A percentile compares a stretch with the other conserved stretches of the same genome.
Conservation (phyloP, 2,113 vertebrate species). For the Antechinus stuartii region DNA sequence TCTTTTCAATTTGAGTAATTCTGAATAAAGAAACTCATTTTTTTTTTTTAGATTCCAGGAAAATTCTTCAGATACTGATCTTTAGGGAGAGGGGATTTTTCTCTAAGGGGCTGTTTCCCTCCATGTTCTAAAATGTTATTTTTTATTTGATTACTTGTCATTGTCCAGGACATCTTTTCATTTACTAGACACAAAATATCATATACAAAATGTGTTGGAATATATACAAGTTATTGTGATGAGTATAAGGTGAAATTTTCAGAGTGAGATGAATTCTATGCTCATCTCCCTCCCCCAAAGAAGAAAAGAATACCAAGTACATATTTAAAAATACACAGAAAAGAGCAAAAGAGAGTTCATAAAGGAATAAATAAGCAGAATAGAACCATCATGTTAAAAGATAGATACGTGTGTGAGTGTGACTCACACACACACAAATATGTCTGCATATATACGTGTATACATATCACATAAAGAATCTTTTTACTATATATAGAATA, state of each 20-base stretch:
- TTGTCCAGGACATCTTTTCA: not conserved
- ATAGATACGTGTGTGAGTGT: not conserved
- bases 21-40: not conserved
- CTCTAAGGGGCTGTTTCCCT: not conserved
- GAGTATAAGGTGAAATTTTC: not conserved
- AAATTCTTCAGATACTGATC: not conserved
- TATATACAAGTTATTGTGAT: not conserved
- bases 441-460: too few relatives aligned
- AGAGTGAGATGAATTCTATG: not conserved
- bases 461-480: not conserved
- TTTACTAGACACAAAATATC: not conserved
- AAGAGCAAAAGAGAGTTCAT: not conserved
- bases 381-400: not conserved
- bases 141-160: not conserved
- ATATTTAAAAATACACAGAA: not conserved
- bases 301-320: not conserved
- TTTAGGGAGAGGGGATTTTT: not conserved
- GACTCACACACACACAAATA: not conserved
- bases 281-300: not conserved
- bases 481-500: not conserved
- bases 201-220: not conserved
- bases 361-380: not conserved
- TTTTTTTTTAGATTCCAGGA: not conserved
- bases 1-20: not conserved
- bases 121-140: not conserved